Evolutionary conservation across 2,888 invertebrate genomes (phyloP).

Genomic region (Conus canariensis): DNA sequence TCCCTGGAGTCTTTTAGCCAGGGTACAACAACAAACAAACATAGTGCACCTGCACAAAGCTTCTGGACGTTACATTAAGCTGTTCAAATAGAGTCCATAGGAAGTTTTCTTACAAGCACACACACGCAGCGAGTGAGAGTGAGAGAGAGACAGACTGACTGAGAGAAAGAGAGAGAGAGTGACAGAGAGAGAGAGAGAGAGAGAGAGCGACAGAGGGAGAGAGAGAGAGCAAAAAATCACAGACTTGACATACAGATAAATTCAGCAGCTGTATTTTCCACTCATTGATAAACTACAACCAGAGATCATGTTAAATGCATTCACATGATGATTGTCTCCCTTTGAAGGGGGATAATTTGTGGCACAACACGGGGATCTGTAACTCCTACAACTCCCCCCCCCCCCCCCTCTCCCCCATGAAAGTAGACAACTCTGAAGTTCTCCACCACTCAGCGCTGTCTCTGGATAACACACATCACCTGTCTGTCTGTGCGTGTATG

Average conservation of each 20-base stretch:
- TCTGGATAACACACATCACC: background rate
- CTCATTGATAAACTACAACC: slow-evolving; percentile 27
- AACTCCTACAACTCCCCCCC: too few species aligned
- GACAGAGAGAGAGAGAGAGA: background rate
- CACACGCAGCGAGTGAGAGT: background rate
- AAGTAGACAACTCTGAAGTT: slow-evolving; percentile 14
- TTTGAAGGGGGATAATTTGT: too few species aligned
- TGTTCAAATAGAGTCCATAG: background rate
- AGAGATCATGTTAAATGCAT: background rate
- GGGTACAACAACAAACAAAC: background rate
- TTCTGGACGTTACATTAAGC: too few species aligned
- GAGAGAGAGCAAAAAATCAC: background rate
- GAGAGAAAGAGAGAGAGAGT: background rate
- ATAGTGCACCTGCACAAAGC: background rate
- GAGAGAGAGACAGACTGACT: background rate
- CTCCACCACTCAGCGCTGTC: background rate
- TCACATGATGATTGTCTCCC: too few species aligned
- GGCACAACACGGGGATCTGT: too few species aligned
- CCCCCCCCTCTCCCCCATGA: background rate
- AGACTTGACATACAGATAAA: slow-evolving; percentile 15
- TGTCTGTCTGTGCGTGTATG: slow-evolving; percentile 11
- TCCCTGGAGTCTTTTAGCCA: too few species aligned
- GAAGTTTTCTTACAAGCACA: background rate
- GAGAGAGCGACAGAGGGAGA: background rate
- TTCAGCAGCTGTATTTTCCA: slow-evolving; percentile 17